Base-by-base conservation (phyloP, 2,888 invertebrate genomes). In the Torymus tubicola region DNA sequence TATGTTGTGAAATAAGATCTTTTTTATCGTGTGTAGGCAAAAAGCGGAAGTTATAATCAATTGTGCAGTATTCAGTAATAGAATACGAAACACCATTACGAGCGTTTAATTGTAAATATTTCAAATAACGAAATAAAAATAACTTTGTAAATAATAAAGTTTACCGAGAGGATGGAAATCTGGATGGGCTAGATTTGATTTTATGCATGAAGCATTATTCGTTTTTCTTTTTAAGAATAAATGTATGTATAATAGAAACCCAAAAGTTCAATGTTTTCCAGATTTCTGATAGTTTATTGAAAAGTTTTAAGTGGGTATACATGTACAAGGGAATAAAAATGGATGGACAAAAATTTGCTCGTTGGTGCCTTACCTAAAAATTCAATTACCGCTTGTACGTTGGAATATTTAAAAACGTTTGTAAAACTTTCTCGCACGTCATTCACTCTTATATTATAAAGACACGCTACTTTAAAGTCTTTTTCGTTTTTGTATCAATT, bases 271-370 rank as follows among this genome's bases (percentile, higher is more conserved):
- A 84, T 87, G 83, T 85, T 89, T 87, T 89, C 86, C 86, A 90
- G 86, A 89, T 88, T 88, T 89, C 87, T 87, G 86, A 90, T 88
- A 85, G 88, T 90, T 90, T 90, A 89, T 90, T 90, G 84, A 85
- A 86, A 87, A 86, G 86, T 86, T 84, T 86, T 86, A 86, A 87
- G 85, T 87, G 85, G 88, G 86, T 88, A 84, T 89, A 90, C 89
- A 89, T 89, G 84, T 89, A 89, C 87, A 89, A 88, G 88, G 88
- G 86, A 85, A 85, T 85, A 84, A 85, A 88, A 87, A 85, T 88
- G 85, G 86, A 88, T 87, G 86, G 87, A 88, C 87, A 88, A 83
- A 87, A 86, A 83, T 87, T 86, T 84, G 78, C 83, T 84, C 82
- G 84, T 87, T 85, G 85, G 85, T 87, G 85, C 86, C 87, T 87